These are phyloP conservation scores for Zaprionus taronus DNA, from an alignment of 1,140 invertebrate genomes.

Conservation along the genomic window DNA sequence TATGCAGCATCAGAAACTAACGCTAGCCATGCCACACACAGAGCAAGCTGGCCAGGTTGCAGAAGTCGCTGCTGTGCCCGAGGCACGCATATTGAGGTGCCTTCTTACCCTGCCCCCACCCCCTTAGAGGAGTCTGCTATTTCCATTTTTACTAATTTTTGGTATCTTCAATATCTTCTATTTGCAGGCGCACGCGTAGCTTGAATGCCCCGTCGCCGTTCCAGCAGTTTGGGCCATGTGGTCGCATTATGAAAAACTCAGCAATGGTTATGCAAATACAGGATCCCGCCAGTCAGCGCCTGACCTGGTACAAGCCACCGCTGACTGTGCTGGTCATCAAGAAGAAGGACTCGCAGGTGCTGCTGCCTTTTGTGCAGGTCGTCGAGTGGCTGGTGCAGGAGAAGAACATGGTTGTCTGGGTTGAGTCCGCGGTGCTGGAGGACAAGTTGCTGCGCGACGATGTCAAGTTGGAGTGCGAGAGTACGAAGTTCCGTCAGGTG, in stretches of 20 bases:
- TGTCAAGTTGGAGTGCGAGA: slow-evolving; percentile 64
- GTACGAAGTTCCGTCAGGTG: slow-evolving; percentile 65
- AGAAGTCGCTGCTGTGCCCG: slow-evolving; percentile 16
- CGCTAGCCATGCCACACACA: slow-evolving; percentile 40
- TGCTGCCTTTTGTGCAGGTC: slow-evolving; percentile 95
- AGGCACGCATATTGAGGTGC: slow-evolving; percentile 63
- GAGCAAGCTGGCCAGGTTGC: slow-evolving; percentile 29
- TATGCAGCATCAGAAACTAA: slow-evolving; percentile 65
- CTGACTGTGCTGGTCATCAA: slow-evolving; percentile 97
- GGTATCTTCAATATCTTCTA: slow-evolving; percentile 32
- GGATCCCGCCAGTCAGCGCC: slow-evolving; percentile 96
- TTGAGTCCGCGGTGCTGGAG: slow-evolving; percentile 94
- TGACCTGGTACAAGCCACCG: slow-evolving; percentile 98
- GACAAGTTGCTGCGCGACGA: slow-evolving; percentile 91
- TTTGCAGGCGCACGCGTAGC: slow-evolving; percentile 95
- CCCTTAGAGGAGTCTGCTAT: too few relatives aligned
- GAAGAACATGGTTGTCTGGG: slow-evolving; percentile 97
- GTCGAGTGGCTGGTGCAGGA: slow-evolving; percentile 97
- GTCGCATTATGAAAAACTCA: slow-evolving; percentile 97
- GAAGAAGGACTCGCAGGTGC: slow-evolving; percentile 95
- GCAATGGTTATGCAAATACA: slow-evolving; percentile 99
- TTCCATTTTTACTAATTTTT: background rate
- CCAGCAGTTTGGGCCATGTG: slow-evolving; percentile 97
- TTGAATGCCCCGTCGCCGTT: slow-evolving; percentile 96
- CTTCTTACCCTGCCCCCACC: background rate